Evolutionary conservation across 2,113 vertebrate genomes (phyloP), one percentile per base, ranked within the genome.

Genomic region (Martes martes): DNA sequence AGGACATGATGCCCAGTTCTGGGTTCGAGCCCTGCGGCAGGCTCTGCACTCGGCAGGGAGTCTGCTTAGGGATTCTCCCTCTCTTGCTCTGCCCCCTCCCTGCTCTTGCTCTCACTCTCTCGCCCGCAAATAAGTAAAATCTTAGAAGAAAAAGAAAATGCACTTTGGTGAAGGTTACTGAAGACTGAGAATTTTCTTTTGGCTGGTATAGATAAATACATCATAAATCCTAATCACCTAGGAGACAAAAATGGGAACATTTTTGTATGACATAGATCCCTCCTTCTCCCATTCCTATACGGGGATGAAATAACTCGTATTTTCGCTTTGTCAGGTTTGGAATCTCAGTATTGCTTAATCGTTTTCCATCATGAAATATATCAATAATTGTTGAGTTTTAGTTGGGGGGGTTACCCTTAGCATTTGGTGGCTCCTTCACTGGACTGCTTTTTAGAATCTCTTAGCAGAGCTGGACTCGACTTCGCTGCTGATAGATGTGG

Each of bases 381-480:
- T 13, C 82, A 42, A 39, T 39, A 80, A 18, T n/a, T 47, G 16
- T 76, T 36, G 36, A 39, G 4, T 42, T 97, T 97, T 59, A 50
- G 52, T 26, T 42, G n/a, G 6, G 0, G 1, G 39, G 13, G 59
- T 15, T 47, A 78, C 6, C 6, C 1, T 55, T 23, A 63, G 36
- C 11, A 50, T 26, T 16, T 28, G 24, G 1, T 23, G 0, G 4
- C 50, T 28, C 7, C 45, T 73, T n/a, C 13, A 0, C 8, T 33
- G 26, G 50, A 19, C n/a, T 39, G 16, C 33, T 33, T 71, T 85
- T 50, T 33, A 85, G 28, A 63, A 24, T 73, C 63, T 79, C n/a
- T 47, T 28, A 13, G 57, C 13, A 21, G 16, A 33, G 39, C 36
- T 47, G 13, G 55, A 28, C 10, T 82, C 36, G 21, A 0, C 10